Evolutionary conservation across 2,797 vertebrate species (phyloP), one percentile per base, ranked within the genome.

Genomic region (Microchirus variegatus): DNA sequence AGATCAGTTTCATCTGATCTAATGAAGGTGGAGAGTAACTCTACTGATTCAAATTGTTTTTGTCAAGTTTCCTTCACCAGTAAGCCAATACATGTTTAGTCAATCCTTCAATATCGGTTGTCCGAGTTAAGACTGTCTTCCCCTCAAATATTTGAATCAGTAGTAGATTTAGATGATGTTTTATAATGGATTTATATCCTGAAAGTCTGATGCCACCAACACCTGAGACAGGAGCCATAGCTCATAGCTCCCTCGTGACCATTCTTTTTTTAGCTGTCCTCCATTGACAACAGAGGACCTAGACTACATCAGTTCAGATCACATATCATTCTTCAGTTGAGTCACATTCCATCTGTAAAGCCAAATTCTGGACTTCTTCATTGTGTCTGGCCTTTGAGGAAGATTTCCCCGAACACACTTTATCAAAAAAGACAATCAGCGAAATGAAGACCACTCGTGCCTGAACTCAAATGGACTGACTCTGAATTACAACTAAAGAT

Each of bases 321-420:
- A 59, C 6, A 59, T 9, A 53, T 2, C 10, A 16, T 59, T 4
- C 49, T 12, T 31, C 49, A 22, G 63, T 85, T 87, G 75, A 87
- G 83, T 88, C 82, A 78, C 70, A 73, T 67, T 61, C 67, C 81
- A 85, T 85, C 36, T 80, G 62, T 55, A 50, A 12, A 77, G 42
- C 16, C 57, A 50, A 57, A 53, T 18, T 46, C 37, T 38, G 13
- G 40, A 70, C 70, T 47, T 70, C 50, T 67, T 60, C 46, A 85
- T 77, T 54, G 55, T 80, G 71, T 63, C 50, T 78, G 42, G 50
- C 53, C 53, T 67, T 67, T 61, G 57, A 80, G 57, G 54, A 86
- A 43, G 64, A 45, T 63, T 70, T 53, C 55, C n/a, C 57, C 47
- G 10, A 62, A 66, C 52, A 63, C 67, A 58, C 9, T 51, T 45